Percentiles rank a stretch among this genome's conserved stretches.
Conservation (phyloP, 2,113 vertebrate species). For the Lutjanus erythropterus region DNA sequence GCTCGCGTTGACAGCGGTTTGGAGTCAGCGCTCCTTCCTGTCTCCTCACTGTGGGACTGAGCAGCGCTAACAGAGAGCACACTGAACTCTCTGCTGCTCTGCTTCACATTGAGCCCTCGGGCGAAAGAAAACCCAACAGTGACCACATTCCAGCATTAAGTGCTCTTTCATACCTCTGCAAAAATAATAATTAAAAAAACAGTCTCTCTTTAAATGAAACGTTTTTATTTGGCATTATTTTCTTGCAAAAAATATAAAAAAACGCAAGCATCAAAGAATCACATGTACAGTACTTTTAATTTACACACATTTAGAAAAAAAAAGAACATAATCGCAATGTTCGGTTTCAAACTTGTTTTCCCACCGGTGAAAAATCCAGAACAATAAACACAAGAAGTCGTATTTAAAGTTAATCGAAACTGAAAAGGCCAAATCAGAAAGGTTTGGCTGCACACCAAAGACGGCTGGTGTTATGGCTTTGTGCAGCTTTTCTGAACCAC, state of each 20-base stretch:
- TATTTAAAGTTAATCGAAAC: not conserved
- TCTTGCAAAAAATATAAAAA: slow-evolving; percentile 73
- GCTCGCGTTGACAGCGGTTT: slow-evolving; percentile 67
- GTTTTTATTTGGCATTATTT: slow-evolving; percentile 81
- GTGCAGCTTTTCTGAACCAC: slow-evolving; percentile 24
- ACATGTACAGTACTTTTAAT: slow-evolving; percentile 67
- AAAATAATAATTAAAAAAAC: not conserved
- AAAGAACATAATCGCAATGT: slow-evolving; percentile 17
- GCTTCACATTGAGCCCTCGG: slow-evolving; percentile 7
- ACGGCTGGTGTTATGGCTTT: slow-evolving; percentile 22
- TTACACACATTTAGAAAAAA: slow-evolving; percentile 64
- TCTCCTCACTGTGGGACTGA: slow-evolving; percentile 37
- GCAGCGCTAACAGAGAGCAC: not conserved
- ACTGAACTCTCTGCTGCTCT: not conserved
- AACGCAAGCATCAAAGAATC: slow-evolving; percentile 69
- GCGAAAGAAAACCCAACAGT: not conserved
- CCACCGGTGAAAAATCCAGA: slow-evolving; percentile 36
- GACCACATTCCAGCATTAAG: not conserved
- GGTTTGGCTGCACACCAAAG: not conserved
- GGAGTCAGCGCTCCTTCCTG: slow-evolving; percentile 58
- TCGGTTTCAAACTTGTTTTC: slow-evolving; percentile 39
- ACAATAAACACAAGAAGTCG: not conserved
- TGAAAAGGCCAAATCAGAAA: not conserved
- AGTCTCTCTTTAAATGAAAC: slow-evolving; percentile 47
- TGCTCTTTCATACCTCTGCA: not conserved